phyloP scores from a whole-genome alignment of 2,888 invertebrate genomes.

The Galerucella nymphaeae region DNA sequence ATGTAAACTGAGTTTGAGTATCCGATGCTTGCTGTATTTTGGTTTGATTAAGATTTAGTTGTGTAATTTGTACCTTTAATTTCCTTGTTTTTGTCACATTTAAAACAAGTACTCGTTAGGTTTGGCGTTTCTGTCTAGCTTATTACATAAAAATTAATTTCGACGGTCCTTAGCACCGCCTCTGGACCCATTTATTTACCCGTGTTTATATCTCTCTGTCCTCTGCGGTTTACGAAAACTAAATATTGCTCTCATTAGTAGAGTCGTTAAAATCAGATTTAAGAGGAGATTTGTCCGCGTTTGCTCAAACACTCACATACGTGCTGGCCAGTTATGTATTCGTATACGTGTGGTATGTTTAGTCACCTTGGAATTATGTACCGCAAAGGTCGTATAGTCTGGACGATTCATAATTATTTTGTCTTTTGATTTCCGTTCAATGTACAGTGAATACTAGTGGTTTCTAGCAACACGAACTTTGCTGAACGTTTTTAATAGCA shows the following conservation, averaged over 20 bases:
- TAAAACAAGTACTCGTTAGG: too few species aligned
- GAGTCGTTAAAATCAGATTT: conserved; percentile 36
- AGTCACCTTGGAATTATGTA: conserved; percentile 17
- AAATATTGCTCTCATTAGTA: conserved; percentile 36
- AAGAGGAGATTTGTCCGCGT: conserved; percentile 30
- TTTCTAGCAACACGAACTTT: too few species aligned
- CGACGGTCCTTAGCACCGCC: not conserved
- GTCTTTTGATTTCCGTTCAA: not conserved
- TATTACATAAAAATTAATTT: not conserved
- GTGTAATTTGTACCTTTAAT: not conserved
- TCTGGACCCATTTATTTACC: conserved; percentile 4
- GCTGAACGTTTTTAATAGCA: too few species aligned
- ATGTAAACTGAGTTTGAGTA: not conserved
- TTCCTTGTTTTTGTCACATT: too few species aligned
- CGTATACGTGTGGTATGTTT: conserved; percentile 15
- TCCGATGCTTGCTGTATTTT: not conserved
- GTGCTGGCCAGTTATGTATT: conserved; percentile 7
- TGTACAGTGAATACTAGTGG: too few species aligned
- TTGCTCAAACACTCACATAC: conserved; percentile 29
- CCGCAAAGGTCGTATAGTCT: conserved; percentile 20
- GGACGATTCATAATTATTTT: not conserved
- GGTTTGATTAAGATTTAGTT: not conserved
- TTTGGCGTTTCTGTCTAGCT: too few species aligned
- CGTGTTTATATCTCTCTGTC: conserved; percentile 18
- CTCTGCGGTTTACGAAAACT: conserved; percentile 25